These are phyloP conservation scores for Folsomia manolachei DNA, from an alignment of 2,888 invertebrate genomes.

Conservation along the genomic window DNA sequence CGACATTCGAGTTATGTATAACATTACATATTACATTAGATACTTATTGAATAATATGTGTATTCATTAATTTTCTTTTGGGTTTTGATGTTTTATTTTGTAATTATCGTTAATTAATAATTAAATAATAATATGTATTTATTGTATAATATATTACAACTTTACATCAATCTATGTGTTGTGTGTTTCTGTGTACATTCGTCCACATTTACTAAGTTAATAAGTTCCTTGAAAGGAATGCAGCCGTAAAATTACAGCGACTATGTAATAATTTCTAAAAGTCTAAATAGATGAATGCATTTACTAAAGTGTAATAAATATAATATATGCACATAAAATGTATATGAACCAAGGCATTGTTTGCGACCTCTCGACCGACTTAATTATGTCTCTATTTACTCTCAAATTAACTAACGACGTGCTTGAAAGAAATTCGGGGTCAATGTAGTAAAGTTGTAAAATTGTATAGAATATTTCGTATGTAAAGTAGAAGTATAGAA, in stretches of 20 bases:
- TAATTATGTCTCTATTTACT: too few relatives aligned
- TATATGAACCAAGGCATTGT: neutral
- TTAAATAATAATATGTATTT: too few relatives aligned
- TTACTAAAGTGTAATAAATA: neutral
- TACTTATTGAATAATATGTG: neutral
- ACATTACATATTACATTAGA: neutral
- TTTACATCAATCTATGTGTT: neutral
- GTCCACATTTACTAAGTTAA: neutral
- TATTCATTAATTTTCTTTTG: slow-evolving; percentile 1
- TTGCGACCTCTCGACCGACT: neutral
- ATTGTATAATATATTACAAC: neutral
- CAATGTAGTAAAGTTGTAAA: slow-evolving; percentile 1
- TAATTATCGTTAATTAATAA: neutral
- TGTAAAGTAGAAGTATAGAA: too few relatives aligned
- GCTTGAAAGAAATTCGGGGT: slow-evolving; percentile 17
- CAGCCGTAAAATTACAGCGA: neutral
- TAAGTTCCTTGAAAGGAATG: neutral
- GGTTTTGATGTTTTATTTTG: slow-evolving; percentile 15
- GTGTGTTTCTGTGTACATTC: neutral
- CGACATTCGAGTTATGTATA: neutral
- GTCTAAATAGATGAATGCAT: neutral
- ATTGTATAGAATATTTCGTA: too few relatives aligned
- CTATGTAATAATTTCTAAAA: neutral
- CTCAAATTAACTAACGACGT: neutral
- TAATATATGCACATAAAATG: neutral